These are phyloP conservation scores for Saguinus imperator DNA, from an alignment of 2,113 vertebrate genomes.

Conservation along the genomic window DNA sequence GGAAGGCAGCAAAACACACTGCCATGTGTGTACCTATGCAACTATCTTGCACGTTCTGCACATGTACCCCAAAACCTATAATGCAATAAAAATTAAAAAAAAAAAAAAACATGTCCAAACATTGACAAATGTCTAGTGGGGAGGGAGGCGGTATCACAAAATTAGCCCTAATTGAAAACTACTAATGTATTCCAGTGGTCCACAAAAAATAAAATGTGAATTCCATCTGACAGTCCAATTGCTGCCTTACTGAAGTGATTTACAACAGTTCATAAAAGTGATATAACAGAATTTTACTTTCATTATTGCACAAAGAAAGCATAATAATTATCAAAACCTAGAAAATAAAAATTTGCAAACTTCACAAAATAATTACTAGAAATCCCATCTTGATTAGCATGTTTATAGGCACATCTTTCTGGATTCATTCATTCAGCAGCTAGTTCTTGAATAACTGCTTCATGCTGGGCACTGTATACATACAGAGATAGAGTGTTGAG, in stretches of 20 bases:
- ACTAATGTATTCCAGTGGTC: background rate
- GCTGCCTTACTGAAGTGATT: background rate
- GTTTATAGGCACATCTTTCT: background rate
- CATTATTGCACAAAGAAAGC: background rate
- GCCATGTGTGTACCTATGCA: too few relatives aligned
- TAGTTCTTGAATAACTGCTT: background rate
- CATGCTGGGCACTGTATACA: background rate
- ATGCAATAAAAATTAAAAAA: too few relatives aligned
- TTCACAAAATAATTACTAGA: background rate
- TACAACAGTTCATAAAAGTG: background rate
- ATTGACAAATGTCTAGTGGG: background rate
- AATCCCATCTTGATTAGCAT: background rate
- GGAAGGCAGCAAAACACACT: too few relatives aligned
- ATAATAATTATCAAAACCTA: background rate
- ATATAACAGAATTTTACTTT: background rate
- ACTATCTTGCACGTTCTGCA: too few relatives aligned
- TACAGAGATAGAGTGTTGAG: background rate
- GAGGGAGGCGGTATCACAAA: background rate
- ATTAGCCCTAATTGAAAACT: background rate
- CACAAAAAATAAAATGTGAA: background rate
- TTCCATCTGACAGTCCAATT: background rate
- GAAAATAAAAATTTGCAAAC: constrained; percentile 23
- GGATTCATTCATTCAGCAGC: background rate
- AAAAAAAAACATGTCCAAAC: background rate
- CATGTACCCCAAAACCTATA: too few relatives aligned